A percentile compares a stretch with the other conserved stretches of the same genome.
phyloP scores from a whole-genome alignment of 2,797 vertebrate genomes.

The Astyanax mexicanus region DNA sequence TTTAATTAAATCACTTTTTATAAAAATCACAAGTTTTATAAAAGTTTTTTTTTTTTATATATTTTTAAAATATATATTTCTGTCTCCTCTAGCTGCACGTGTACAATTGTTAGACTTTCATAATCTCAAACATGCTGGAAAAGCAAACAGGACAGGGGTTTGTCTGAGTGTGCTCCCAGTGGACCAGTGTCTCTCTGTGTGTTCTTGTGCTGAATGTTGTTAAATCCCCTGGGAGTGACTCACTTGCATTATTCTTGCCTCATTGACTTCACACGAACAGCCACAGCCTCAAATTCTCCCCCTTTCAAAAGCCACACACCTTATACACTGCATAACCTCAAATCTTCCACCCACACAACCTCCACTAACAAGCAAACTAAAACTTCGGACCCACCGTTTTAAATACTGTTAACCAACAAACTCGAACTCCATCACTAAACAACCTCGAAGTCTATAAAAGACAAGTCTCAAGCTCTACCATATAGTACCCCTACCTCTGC shows the following conservation, averaged over 20 bases:
- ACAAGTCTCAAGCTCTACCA: too few species aligned
- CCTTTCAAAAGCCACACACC: not conserved
- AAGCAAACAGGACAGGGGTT: slow-evolving; percentile 9
- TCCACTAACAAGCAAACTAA: not conserved
- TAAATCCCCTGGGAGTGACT: slow-evolving; percentile 49
- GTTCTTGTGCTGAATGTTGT: slow-evolving; percentile 32
- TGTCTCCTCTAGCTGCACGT: not conserved
- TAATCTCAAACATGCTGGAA: slow-evolving; percentile 21
- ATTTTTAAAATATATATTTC: too few species aligned
- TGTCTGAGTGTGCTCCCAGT: slow-evolving; percentile 24
- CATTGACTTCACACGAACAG: slow-evolving; percentile 38
- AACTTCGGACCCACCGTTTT: too few species aligned
- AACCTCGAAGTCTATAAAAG: not conserved
- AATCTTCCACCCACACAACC: not conserved
- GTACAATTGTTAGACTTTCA: slow-evolving; percentile 17
- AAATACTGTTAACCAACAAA: not conserved
- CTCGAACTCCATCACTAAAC: not conserved
- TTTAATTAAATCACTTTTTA: too few species aligned
- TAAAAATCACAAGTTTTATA: too few species aligned
- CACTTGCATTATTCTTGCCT: slow-evolving; percentile 50
- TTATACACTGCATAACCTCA: slow-evolving; percentile 5
- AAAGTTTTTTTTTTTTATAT: too few species aligned
- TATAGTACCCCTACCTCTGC: too few species aligned
- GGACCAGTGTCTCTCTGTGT: slow-evolving; percentile 4
- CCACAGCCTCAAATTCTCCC: slow-evolving; percentile 11